Evolutionary conservation across 2,113 vertebrate species (phyloP).

Genomic region (Ginglymostoma cirratum): DNA sequence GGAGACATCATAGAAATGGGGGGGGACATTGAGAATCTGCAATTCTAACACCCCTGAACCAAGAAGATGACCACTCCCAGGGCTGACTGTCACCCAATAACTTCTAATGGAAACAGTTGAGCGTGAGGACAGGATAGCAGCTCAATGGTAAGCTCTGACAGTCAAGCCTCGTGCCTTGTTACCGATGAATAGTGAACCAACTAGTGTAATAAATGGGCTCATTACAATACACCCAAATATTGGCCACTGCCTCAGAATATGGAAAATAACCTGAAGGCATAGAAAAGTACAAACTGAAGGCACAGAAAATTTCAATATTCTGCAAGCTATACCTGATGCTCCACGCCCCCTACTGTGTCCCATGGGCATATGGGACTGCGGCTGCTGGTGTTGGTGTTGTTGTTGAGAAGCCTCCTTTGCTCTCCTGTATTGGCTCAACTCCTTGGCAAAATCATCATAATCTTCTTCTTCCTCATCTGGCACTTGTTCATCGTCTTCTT

Average conservation of each 20-base stretch:
- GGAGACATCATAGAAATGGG: neutral
- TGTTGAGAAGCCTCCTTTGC: slow-evolving; percentile 66
- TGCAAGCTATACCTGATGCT: neutral
- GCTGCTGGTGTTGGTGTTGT: slow-evolving; percentile 55
- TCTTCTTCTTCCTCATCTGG: slow-evolving; percentile 72
- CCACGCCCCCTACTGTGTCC: slow-evolving; percentile 11
- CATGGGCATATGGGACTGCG: neutral
- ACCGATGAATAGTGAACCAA: neutral
- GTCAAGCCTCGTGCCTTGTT: neutral
- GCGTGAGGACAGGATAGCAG: neutral
- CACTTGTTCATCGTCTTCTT: slow-evolving; percentile 73
- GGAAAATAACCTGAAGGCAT: neutral
- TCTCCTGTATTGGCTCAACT: slow-evolving; percentile 82
- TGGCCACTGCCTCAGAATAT: neutral
- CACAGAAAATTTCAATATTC: neutral
- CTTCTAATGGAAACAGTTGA: neutral
- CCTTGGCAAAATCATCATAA: slow-evolving; percentile 83
- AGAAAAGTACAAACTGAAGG: too few relatives aligned
- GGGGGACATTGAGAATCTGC: neutral
- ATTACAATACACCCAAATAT: neutral
- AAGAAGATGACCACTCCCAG: neutral
- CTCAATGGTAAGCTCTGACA: neutral
- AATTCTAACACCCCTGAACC: neutral
- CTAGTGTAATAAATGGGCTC: neutral
- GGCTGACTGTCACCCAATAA: neutral